Evolutionary conservation across 2,797 vertebrate genomes (phyloP), one percentile per base, ranked within the genome.

Genomic region (Acanthis flammea): DNA sequence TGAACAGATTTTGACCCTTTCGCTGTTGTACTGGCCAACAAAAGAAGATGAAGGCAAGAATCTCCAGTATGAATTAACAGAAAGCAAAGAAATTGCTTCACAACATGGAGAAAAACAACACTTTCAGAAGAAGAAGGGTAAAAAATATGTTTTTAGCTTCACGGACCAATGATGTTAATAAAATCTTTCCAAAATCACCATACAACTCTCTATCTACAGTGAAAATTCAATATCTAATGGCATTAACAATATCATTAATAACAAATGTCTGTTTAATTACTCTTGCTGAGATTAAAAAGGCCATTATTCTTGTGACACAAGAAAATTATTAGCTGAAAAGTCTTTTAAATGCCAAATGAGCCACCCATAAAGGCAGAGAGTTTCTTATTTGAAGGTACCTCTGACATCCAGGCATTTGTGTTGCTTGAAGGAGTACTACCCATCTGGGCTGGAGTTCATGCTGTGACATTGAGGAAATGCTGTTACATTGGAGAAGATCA

Each of bases 181-280:
- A 97, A 96, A 97, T 86, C 81, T 68, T 92, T 91, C 45, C 81
- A 95, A 94, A 97, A 95, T 96, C 92, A 65, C 63, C 90, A 55
- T 89, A 80, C 85, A 96, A 94, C 89, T 92, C 62, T 90, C 76
- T 95, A 95, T 96, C 95, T 94, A 83, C 92, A 96, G 91, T 48
- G 86, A 98, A 97, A 97, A 97, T 97, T 97, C 97, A 97, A 88
- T 98, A 98, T 97, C 97, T 97, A 76, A 94, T 95, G 93, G 95
- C 95, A 98, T 98, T 98, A 98, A 97, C 97, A 98, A 97, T 95
- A 98, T 97, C 97, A 97, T 98, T 98, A 98, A 98, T 98, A 97
- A 98, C 95, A 98, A 98, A 98, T 96, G 96, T 97, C 97, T 97
- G 92, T 97, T 97, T 98, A 98, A 98, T 98, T 98, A 98, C 97